phyloP scores from a whole-genome alignment of 1,140 invertebrate species.

The Drosophila albomicans region DNA sequence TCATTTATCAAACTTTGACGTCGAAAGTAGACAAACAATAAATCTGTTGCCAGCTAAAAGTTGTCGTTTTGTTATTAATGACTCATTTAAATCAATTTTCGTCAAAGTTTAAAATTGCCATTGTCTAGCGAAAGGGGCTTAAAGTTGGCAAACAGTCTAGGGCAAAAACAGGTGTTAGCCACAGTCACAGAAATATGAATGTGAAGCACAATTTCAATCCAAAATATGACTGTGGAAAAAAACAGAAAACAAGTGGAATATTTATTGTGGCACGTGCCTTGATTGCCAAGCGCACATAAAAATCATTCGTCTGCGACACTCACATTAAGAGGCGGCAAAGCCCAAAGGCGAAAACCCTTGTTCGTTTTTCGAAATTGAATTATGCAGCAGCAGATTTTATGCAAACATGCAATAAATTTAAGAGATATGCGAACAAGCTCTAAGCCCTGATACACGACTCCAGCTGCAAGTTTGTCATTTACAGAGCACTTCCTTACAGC shows the following conservation, averaged over 20 bases:
- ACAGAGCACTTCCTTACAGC: slow-evolving; percentile 5
- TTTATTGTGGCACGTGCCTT: slow-evolving; percentile 74
- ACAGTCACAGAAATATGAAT: slow-evolving; percentile 41
- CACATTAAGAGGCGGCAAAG: slow-evolving; percentile 1
- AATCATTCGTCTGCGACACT: slow-evolving; percentile 64
- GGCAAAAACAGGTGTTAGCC: slow-evolving; percentile 64
- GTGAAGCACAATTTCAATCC: slow-evolving; percentile 60
- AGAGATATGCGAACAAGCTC: slow-evolving; percentile 47
- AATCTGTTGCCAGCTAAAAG: slow-evolving; percentile 45
- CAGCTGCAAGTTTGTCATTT: slow-evolving; percentile 19
- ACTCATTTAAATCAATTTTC: slow-evolving; percentile 20
- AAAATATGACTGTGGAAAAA: slow-evolving; percentile 47
- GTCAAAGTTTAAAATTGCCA: background rate
- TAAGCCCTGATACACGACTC: slow-evolving; percentile 2
- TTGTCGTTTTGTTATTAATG: slow-evolving; percentile 64
- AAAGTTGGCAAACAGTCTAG: background rate
- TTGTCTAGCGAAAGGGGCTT: slow-evolving; percentile 24
- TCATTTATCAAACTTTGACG: slow-evolving; percentile 75
- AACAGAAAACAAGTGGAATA: slow-evolving; percentile 33
- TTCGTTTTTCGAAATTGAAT: slow-evolving; percentile 61
- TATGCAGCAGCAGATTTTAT: slow-evolving; percentile 50
- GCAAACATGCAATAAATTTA: slow-evolving; percentile 65
- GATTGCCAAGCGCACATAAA: slow-evolving; percentile 59
- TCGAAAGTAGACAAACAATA: slow-evolving; percentile 47
- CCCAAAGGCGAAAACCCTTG: background rate